Evolutionary conservation across 2,888 invertebrate species (phyloP), one percentile per base, ranked within the genome.

Genomic region (Euclidia mi): DNA sequence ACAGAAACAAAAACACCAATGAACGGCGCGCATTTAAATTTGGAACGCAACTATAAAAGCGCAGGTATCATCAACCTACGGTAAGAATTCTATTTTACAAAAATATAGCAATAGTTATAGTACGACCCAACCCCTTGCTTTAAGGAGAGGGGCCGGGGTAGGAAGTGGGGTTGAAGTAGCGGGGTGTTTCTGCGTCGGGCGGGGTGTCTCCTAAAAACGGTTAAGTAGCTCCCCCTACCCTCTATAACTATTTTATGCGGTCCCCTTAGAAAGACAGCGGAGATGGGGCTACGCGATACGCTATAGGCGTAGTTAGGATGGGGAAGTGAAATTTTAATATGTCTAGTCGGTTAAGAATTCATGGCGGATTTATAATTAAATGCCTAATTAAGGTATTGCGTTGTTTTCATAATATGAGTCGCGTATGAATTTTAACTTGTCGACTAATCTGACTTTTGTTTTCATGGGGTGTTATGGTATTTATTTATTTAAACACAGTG

Each of bases 171-270:
- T 85, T 80, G 88, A 87, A 88, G 91, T 84, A 84, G 89, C 79
- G 82, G 89, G 90, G 91, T 83, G 90, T 87, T 89, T 84, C 88
- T 89, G 84, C 88, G 87, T 80, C 82, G 87, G 88, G 88, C 71
- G 92, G 94, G 94, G 93, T 89, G 92, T 91, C 93, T 92, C 93
- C 94, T 94, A 94, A 94, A 94, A 94, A 94, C 94, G 92, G 93
- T 92, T 93, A 94, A 94, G 94, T 94, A 94, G 94, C 93, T 90
- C 88, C 90, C 91, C 91, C 91, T 86, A 82, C 88, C 87, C 91
- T 90, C 90, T 90, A 92, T 94, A 94, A 94, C 94, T 94, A 94
- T 94, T 94, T 94, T 94, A 94, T 94, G 92, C 84, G 91, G 94
- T 92, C 93, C 94, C 94, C 93, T 93, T 91, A 90, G 91, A 94